These are phyloP conservation scores for Callaeas wilsoni DNA, from an alignment of 2,113 vertebrate species.

Conservation along the genomic window DNA sequence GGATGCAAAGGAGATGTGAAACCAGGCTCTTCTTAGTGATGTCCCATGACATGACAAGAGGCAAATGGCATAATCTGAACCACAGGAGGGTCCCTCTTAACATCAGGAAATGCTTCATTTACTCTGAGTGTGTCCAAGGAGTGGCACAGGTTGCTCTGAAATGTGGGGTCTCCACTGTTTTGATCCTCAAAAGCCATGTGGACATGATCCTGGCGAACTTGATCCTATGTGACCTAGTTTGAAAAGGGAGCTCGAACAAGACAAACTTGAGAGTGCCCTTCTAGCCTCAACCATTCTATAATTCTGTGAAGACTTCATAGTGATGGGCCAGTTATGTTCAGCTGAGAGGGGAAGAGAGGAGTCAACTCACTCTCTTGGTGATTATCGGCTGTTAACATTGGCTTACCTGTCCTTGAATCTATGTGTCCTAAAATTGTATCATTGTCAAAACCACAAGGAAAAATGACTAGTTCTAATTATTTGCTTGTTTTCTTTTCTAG, in stretches of 20 bases:
- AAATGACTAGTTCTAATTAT: background rate
- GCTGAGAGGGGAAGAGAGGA: background rate
- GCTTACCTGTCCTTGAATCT: background rate
- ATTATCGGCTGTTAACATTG: background rate
- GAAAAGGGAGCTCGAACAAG: background rate
- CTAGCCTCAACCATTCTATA: background rate
- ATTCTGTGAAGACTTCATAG: background rate
- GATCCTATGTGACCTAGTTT: background rate
- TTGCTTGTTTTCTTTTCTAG: constrained; percentile 66
- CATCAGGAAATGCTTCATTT: background rate
- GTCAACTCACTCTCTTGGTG: background rate
- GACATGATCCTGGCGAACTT: background rate
- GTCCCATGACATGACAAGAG: background rate
- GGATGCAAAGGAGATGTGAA: background rate
- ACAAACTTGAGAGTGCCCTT: background rate
- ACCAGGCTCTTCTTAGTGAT: background rate
- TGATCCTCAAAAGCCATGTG: background rate
- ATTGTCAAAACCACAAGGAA: background rate
- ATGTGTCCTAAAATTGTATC: background rate
- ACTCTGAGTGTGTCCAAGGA: background rate
- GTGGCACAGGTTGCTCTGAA: background rate
- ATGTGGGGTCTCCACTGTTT: background rate
- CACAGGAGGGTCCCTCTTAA: background rate
- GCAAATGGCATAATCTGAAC: background rate
- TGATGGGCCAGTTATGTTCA: background rate